Evolutionary conservation across 2,888 invertebrate genomes (phyloP).

Genomic region (Cheilosia grossa): DNA sequence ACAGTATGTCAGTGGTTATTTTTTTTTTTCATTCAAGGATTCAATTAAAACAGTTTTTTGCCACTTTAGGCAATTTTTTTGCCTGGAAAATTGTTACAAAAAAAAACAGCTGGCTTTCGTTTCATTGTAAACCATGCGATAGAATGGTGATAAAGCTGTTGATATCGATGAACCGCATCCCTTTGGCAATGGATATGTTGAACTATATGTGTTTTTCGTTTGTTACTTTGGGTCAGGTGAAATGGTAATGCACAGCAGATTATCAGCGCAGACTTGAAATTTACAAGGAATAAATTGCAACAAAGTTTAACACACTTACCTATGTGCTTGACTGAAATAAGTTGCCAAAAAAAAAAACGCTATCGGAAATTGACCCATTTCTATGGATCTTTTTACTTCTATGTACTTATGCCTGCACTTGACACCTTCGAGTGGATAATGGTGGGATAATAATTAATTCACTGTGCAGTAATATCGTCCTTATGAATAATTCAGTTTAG

Average conservation of each 20-base stretch:
- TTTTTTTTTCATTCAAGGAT: slow-evolving; percentile 4
- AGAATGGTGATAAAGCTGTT: slow-evolving; percentile 16
- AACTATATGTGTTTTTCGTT: no score
- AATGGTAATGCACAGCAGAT: no score
- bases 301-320: neutral
- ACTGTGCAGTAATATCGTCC: slow-evolving; percentile 61
- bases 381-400: neutral
- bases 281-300: no score
- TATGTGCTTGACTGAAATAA: neutral
- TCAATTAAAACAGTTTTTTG: slow-evolving; percentile 23
- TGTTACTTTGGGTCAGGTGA: no score
- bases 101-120: neutral
- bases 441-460: slow-evolving; percentile 70
- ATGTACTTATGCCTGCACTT: slow-evolving; percentile 40
- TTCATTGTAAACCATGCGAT: neutral
- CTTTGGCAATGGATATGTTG: neutral
- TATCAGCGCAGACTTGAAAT: no score
- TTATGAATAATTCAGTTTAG: slow-evolving; percentile 66
- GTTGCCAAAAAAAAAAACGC: neutral
- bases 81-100: neutral
- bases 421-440: slow-evolving; percentile 71
- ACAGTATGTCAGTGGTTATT: neutral
- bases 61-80: slow-evolving; percentile 22
- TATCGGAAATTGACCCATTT: slow-evolving; percentile 25
- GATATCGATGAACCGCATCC: slow-evolving; percentile 3